Base-by-base conservation (phyloP, 2,797 vertebrate genomes). In the Sebastes cheni region DNA sequence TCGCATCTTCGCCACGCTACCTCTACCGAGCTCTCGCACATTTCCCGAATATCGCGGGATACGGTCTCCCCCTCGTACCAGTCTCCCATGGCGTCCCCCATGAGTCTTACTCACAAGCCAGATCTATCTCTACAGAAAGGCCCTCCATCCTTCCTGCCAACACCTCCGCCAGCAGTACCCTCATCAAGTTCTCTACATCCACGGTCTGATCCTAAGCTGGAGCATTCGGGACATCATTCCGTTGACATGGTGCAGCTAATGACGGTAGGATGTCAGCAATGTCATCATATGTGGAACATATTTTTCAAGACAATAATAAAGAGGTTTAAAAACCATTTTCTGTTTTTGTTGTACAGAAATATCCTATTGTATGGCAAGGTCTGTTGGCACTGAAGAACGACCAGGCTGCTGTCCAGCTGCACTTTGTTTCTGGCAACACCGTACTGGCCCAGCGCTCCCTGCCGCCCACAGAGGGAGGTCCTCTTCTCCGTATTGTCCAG, bases 291-390 rank as follows among this genome's bases (percentile, higher is more conserved):
- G 56, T 16, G 13, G 8, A 71, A 66, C 74, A 12, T 2, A 13
- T 54, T 81, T 39, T 39, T 39, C 36, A 70, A 67, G 29, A 29
- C 8, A 11, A 50, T 72, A 55, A 30, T 14, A 56, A 59, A 77
- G 22, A 64, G 0, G 4, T 80, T 60, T 27, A 29, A 34, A 60
- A 39, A 58, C 0, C 1, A 5, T 39, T 18, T 54, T 64, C 11
- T 75, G 16, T 73, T 75, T 59, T 67, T 18, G 86, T 72, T 70
- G 22, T 78, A 73, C 94, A 99, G 99, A 99, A 99, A 93, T 99
- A 99, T 91, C 99, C 99, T 2, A 99, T 99, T 16, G 97, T 99
- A 71, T 99, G 98, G 99, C 99, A 99, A 95, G 99, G 99, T 72
- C 95, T 99, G 25, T 79, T 99, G 91, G 99, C 98, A 36, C 95